Evolutionary conservation across 2,888 invertebrate species (phyloP), one percentile per base, ranked within the genome.

Genomic region (Phyllotreta cruciferae): DNA sequence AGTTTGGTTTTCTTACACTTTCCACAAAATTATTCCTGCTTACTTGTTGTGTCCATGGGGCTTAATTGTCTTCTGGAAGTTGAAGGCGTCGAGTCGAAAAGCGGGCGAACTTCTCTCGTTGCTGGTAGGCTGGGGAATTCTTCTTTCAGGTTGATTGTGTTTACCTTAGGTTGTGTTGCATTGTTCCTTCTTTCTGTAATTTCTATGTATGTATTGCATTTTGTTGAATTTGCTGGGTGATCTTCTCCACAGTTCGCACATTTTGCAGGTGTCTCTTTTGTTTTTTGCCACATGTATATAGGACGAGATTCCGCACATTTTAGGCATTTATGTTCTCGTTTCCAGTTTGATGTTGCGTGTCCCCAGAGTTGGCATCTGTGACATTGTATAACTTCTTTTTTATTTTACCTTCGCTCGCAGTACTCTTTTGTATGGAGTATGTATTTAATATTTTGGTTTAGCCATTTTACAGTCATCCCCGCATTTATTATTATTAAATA

Each of bases 301-400:
- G 6, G 44, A 37, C 54, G 61, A 11, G 38, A 10, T 36, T 39
- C 1, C 8, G 39, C 61, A 11, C 61, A 61, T 38, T 61, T 61
- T 7, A 61, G 35, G 45, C 61, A 61, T 3, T 61, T 14, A 5
- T 41, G 52, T 1, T 60, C 10, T 11, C 24, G 39, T 6, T 42
- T 11, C n/a, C 42, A 60, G 4, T 60, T 50, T 24, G 57, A 34
- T 0, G n/a, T n/a, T n/a, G n/a, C n/a, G n/a, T n/a, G n/a, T 10
- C 60, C 54, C 73, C 72, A 75, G 10, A 63, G 56, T 64, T 77
- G 74, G 50, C 75, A 77, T 13, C 70, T 54, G 36, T 73, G 73
- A 58, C 74, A 75, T 60, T 77, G 75, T 3, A 69, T 67, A 3
- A 73, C 62, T 60, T 58, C 60, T 49, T 63, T 68, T 9, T 72